Base-by-base conservation (phyloP, 2,888 invertebrate species). In the Erynnis tages region DNA sequence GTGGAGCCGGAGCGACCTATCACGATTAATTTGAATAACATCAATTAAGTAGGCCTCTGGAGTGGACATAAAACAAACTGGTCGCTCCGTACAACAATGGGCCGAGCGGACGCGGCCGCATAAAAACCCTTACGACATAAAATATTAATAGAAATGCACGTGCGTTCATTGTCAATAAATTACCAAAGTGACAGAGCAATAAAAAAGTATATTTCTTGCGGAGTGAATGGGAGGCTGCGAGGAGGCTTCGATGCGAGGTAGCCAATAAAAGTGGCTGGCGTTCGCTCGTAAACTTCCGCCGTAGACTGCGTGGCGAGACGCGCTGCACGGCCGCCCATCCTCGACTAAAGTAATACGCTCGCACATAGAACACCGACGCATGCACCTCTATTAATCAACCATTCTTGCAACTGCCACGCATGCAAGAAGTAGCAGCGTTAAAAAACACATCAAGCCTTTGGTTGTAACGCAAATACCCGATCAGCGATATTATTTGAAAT, bases 81-180 rank as follows among this genome's bases (percentile, higher is more conserved):
- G 70, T 71, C 73, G 68, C 65, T 54, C 63, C 62, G 65, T 63
- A 57, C 73, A 79, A 84, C 83, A 83, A 85, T 81, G 73, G 78
- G 57, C 69, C 71, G 71, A 63, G 57, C 65, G 71, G 72, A 73
- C 73, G 68, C 69, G 63, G 63, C 65, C 62, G 70, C 70, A 79
- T 78, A 83, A 85, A 87, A 87, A 82, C 80, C 71, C 76, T 76
- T 76, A 73, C 76, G 71, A 83, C 85, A 87, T 87, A 88, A 88
- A 89, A 88, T 88, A 88, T 88, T 88, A 88, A 89, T 88, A 88
- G 88, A 88, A 88, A 87, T 87, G 87, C 89, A 87, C 87, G 88
- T 86, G 85, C 76, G 85, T 84, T 88, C 87, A 87, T 87, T 88
- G 85, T 87, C 88, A 84, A 89, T 89, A 89, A 89, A 89, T 89